A percentile compares a stretch with the other conserved stretches of the same genome.
Evolutionary conservation across 1,140 invertebrate species (phyloP).

Genomic region (Solen grandis): DNA sequence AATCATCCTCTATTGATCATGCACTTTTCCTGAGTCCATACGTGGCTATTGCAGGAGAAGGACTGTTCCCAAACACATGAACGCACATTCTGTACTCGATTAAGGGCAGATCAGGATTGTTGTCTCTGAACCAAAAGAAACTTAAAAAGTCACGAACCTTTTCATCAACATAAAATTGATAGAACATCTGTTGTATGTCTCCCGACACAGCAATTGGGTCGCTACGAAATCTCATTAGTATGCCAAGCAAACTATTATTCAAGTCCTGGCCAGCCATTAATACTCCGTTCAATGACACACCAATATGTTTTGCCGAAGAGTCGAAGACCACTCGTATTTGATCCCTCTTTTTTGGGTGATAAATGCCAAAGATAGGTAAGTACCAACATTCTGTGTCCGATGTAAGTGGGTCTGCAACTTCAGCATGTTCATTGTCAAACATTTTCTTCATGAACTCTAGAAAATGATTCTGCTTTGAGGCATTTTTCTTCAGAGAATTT

Average conservation of each 20-base stretch:
- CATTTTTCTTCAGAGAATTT: conserved; percentile 24
- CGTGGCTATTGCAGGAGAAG: too few species aligned
- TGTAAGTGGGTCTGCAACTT: conserved; percentile 13
- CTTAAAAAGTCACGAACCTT: conserved; percentile 23
- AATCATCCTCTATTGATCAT: too few species aligned
- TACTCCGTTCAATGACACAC: conserved; percentile 43
- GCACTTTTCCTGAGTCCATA: too few species aligned
- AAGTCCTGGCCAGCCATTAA: conserved; percentile 36
- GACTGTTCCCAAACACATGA: conserved; percentile 53
- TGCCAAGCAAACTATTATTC: conserved; percentile 43
- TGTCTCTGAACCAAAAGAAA: conserved; percentile 54
- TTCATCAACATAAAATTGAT: conserved; percentile 44
- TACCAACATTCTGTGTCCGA: conserved; percentile 46
- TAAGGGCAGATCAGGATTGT: too few species aligned
- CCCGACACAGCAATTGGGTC: conserved; percentile 35
- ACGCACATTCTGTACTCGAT: too few species aligned
- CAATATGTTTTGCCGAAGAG: conserved; percentile 24
- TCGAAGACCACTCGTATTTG: conserved; percentile 51
- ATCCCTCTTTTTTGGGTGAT: conserved; percentile 41
- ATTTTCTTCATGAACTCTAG: conserved; percentile 45
- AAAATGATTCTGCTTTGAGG: conserved; percentile 37
- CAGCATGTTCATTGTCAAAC: conserved; percentile 29
- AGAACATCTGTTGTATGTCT: conserved; percentile 55
- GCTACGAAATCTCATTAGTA: conserved; percentile 40
- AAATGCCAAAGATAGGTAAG: conserved; percentile 39